phyloP scores from a whole-genome alignment of 2,797 vertebrate species.

The Alosa sapidissima region DNA sequence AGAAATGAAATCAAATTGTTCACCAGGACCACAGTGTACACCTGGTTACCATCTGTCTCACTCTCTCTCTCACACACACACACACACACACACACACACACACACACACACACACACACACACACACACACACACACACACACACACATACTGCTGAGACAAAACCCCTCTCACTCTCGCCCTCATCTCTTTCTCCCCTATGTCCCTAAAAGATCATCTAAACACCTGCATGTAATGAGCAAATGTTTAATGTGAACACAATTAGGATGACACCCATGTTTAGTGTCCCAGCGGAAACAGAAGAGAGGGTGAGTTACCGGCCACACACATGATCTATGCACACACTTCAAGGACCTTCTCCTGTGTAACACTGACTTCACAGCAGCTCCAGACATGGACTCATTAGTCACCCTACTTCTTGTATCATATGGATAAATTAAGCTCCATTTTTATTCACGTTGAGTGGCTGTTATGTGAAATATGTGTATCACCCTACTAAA shows the following conservation, averaged over 20 bases:
- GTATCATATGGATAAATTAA: too few species aligned
- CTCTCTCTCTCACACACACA: constrained; percentile 17
- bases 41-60: constrained; percentile 19
- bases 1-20: neutral
- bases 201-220: neutral
- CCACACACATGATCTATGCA: neutral
- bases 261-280: neutral
- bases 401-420: too few species aligned
- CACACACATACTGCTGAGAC: neutral
- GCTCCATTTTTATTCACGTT: too few species aligned
- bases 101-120: neutral
- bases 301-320: neutral
- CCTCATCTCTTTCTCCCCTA: neutral
- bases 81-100: neutral
- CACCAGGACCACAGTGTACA: neutral
- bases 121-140: neutral
- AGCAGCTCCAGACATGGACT: too few species aligned
- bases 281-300: neutral
- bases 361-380: neutral
- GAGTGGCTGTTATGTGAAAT: too few species aligned
- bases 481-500: too few species aligned
- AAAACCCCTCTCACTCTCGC: neutral
- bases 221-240: neutral
- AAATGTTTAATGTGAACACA: constrained; percentile 13
- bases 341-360: neutral